Evolutionary conservation across 2,113 vertebrate genomes (phyloP).

Genomic region (Mesoclemmys tuberculata): DNA sequence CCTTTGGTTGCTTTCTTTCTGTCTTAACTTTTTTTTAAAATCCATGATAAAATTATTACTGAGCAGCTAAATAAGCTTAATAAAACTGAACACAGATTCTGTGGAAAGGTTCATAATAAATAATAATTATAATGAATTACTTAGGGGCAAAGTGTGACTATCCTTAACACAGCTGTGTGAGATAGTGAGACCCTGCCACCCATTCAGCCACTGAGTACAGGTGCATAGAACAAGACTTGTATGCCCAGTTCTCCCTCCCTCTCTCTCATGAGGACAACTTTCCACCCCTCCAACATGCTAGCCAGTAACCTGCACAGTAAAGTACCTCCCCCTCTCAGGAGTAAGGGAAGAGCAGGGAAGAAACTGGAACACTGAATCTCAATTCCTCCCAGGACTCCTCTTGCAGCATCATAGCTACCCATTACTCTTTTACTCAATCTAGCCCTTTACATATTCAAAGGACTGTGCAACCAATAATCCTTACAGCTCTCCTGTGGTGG

Average conservation of each 20-base stretch:
- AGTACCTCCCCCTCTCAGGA: not conserved
- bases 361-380: not conserved
- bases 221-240: not conserved
- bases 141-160: not conserved
- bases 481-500: not conserved
- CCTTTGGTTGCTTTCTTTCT: not conserved
- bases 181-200: not conserved
- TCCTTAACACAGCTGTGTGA: not conserved
- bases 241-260: not conserved
- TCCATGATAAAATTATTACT: not conserved
- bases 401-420: not conserved
- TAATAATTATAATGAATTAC: not conserved
- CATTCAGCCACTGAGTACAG: not conserved
- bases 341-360: not conserved
- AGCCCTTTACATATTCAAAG: not conserved
- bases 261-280: not conserved
- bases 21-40: slow-evolving; percentile 23
- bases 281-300: not conserved
- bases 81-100: not conserved
- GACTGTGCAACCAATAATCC: not conserved
- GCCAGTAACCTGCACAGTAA: not conserved
- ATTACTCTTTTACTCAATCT: not conserved
- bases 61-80: not conserved
- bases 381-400: not conserved
- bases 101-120: not conserved